Percentiles rank a stretch among this genome's conserved stretches.
These are phyloP conservation scores for Hippocampus comes DNA, from an alignment of 2,113 vertebrate genomes.

Conservation along the genomic window DNA sequence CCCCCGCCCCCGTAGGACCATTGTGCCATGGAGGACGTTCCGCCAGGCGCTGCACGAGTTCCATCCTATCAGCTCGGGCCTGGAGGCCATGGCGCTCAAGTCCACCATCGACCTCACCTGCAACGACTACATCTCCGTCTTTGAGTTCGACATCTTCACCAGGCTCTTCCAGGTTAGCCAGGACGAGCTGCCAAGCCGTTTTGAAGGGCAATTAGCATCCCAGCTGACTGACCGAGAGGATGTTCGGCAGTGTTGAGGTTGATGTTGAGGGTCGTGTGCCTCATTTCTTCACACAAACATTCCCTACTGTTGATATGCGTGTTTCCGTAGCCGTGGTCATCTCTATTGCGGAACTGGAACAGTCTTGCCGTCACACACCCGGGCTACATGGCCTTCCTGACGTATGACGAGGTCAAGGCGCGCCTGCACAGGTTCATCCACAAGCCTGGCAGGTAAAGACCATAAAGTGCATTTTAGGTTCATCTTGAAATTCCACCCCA, in stretches of 20 bases:
- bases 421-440: slow-evolving; percentile 96
- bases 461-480: not conserved
- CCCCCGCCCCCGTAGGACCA: slow-evolving; percentile 76
- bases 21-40: slow-evolving; percentile 96
- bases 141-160: slow-evolving; percentile 99
- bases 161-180: slow-evolving; percentile 89
- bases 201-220: not conserved
- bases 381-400: slow-evolving; percentile 98
- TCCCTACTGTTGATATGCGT: not conserved
- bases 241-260: not conserved
- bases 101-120: slow-evolving; percentile 98
- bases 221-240: not conserved
- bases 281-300: no score
- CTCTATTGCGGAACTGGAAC: slow-evolving; percentile 97
- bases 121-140: slow-evolving; percentile 98
- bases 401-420: slow-evolving; percentile 97
- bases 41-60: slow-evolving; percentile 93
- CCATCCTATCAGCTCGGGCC: slow-evolving; percentile 92
- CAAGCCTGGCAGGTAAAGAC: slow-evolving; percentile 90
- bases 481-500: no score
- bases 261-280: not conserved
- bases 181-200: not conserved
- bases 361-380: slow-evolving; percentile 96
- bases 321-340: slow-evolving; percentile 88
- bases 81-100: slow-evolving; percentile 98